phyloP scores from a whole-genome alignment of 2,888 invertebrate species.

The Hecatera dysodea region DNA sequence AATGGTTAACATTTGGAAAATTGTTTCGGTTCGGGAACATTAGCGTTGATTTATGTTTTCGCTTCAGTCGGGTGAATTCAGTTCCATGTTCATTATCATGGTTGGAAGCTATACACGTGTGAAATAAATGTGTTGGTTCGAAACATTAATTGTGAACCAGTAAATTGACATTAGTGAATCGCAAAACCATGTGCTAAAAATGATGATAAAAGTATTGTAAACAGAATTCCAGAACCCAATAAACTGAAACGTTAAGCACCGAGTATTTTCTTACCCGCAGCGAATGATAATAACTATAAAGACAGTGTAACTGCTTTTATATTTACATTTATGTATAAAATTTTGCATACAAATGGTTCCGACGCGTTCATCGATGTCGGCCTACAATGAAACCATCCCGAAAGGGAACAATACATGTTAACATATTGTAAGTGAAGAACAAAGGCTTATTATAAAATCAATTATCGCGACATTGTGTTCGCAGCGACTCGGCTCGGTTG shows the following conservation, averaged over 20 bases:
- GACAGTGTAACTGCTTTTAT: slow-evolving; percentile 9
- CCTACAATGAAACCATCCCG: slow-evolving; percentile 48
- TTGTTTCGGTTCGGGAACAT: slow-evolving; percentile 45
- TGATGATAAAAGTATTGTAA: slow-evolving; percentile 7
- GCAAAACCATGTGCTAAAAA: not conserved
- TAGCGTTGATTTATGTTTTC: slow-evolving; percentile 54
- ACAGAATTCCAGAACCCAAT: slow-evolving; percentile 23
- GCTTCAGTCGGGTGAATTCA: slow-evolving; percentile 20
- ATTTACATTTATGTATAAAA: slow-evolving; percentile 25
- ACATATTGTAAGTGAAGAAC: slow-evolving; percentile 60
- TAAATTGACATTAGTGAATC: slow-evolving; percentile 12
- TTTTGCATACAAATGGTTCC: slow-evolving; percentile 43
- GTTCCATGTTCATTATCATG: slow-evolving; percentile 22
- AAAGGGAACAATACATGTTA: slow-evolving; percentile 62
- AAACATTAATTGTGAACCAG: not conserved
- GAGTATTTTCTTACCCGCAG: not conserved
- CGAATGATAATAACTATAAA: slow-evolving; percentile 20
- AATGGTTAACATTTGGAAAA: slow-evolving; percentile 44
- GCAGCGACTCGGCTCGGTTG: slow-evolving; percentile 14
- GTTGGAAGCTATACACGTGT: slow-evolving; percentile 10
- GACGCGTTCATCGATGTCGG: slow-evolving; percentile 30
- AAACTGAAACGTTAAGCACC: not conserved
- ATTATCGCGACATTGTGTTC: slow-evolving; percentile 63
- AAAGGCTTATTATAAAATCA: slow-evolving; percentile 70
- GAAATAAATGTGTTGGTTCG: slow-evolving; percentile 8